Evolutionary conservation across 2,797 vertebrate species (phyloP).

Genomic region (Podarcis lilfordi): DNA sequence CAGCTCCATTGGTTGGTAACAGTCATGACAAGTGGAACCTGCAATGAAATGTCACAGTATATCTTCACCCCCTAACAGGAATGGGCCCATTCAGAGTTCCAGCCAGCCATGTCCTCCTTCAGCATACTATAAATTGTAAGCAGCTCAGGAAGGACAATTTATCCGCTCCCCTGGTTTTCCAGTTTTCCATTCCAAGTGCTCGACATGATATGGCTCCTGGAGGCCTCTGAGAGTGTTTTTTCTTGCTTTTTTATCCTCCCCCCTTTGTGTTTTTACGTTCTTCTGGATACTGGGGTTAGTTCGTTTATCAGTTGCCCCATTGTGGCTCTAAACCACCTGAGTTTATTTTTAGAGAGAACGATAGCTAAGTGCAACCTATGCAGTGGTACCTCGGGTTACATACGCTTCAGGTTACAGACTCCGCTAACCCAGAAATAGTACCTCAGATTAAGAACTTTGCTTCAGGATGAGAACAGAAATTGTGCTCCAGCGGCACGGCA

Average conservation of each 20-base stretch:
- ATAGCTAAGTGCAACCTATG: neutral
- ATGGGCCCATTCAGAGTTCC: neutral
- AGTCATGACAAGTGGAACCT: neutral
- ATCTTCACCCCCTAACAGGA: neutral
- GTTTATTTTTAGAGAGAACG: neutral
- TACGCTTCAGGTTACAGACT: too few species aligned
- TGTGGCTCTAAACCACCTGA: neutral
- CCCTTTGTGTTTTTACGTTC: neutral
- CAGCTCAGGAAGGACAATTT: neutral
- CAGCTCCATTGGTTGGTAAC: neutral
- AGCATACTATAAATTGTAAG: neutral
- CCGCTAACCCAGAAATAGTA: too few species aligned
- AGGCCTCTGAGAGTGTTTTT: neutral
- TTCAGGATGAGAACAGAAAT: too few species aligned
- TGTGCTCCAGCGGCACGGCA: too few species aligned
- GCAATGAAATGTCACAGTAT: neutral
- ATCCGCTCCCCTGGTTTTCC: neutral
- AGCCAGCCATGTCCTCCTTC: neutral
- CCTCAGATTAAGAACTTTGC: too few species aligned
- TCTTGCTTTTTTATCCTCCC: neutral
- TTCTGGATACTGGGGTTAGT: neutral
- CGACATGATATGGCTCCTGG: neutral
- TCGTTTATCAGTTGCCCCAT: neutral
- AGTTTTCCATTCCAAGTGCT: neutral
- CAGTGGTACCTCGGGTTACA: too few species aligned